Evolutionary conservation across 2,888 invertebrate genomes (phyloP), one percentile per base, ranked within the genome.

Genomic region (Diarsia mendica): DNA sequence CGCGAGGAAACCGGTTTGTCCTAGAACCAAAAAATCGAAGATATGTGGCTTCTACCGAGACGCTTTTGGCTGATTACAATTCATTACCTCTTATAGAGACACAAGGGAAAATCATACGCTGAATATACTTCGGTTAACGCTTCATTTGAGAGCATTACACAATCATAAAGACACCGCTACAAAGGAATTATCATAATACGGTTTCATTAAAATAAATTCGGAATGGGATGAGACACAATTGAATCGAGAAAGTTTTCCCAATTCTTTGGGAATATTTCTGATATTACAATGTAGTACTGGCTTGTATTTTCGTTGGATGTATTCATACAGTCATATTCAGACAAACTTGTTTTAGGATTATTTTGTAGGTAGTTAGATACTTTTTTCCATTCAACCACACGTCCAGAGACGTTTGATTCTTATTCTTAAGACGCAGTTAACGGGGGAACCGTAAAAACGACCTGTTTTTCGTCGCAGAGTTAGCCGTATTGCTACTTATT

Each of bases 71-170:
- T 15, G 58, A 15, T 28, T 9, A 3, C 28, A 9, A 8, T 28
- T 8, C 28, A 58, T 58, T 58, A 15, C 23, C 15, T 58, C 28
- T 18, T 15, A 28, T 9, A 23, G 13, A 23, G 55, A n/a, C 3
- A n/a, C 3, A 18, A 28, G 9, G 58, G 15, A 58, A 28, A 11
- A 58, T 28, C 15, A 58, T 28, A 18, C 1, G 9, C 58, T 28
- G 18, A 18, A 28, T 18, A 58, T 28, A 8, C 28, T 9, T 18
- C 23, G 58, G 28, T 20, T 66, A 76, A 73, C 67, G 78, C 73
- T 79, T 77, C 72, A 68, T 70, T 61, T 75, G 66, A 80, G 82
- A 80, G 65, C 67, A 79, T 83, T 79, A 73, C 66, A 69, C 46
- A 70, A 71, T 70, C 68, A 75, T 74, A 77, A 71, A 80, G 67